phyloP scores from a whole-genome alignment of 2,797 vertebrate genomes.

The Telmatherina bonti region DNA sequence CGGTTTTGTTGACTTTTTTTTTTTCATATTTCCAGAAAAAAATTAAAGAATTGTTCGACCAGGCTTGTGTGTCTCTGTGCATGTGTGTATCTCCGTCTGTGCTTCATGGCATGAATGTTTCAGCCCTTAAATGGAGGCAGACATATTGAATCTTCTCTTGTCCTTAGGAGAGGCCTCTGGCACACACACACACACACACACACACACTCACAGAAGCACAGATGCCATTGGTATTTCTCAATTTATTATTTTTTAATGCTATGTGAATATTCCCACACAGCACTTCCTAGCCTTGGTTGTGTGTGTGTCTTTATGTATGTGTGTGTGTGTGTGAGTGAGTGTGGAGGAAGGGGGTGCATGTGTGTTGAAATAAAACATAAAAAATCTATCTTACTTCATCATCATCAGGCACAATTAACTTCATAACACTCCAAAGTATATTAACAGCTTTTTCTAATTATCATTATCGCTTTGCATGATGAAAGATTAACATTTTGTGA shows the following conservation, averaged over 20 bases:
- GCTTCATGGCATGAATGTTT: conserved; percentile 68
- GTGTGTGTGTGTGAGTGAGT: conserved; percentile 11
- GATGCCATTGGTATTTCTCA: no score
- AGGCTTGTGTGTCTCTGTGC: conserved; percentile 25
- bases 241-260: conserved; percentile 29
- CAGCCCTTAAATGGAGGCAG: conserved; percentile 70
- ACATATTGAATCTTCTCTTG: conserved; percentile 66
- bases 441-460: not conserved
- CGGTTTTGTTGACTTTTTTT: not conserved
- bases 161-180: conserved; percentile 70
- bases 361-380: conserved; percentile 23
- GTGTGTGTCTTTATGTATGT: conserved; percentile 1
- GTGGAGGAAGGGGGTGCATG: conserved; percentile 2
- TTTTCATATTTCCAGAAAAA: conserved; percentile 1
- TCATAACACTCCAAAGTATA: not conserved
- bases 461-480: not conserved
- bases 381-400: conserved; percentile 1
- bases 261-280: conserved; percentile 70
- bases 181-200: conserved; percentile 16
- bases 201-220: conserved; percentile 18
- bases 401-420: not conserved
- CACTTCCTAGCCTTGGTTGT: conserved; percentile 28
- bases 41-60: conserved; percentile 15
- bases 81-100: conserved; percentile 22
- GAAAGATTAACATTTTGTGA: not conserved